phyloP scores from a whole-genome alignment of 2,797 vertebrate genomes.

The Benthosema pterotum region DNA sequence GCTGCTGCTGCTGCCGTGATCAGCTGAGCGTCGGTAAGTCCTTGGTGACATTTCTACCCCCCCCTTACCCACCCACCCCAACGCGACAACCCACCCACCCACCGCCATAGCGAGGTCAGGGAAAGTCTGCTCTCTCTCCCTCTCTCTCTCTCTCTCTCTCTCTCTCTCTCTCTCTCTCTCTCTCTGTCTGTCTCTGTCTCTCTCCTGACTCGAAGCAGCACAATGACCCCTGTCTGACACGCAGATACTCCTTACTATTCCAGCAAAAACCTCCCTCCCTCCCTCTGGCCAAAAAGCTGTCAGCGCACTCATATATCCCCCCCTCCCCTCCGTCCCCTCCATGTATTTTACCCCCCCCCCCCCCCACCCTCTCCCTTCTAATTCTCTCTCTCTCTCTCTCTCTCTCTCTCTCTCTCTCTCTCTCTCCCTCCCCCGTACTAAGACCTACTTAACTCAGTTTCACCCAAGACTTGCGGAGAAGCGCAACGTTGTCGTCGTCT shows the following conservation, averaged over 20 bases:
- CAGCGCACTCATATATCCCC: constrained; percentile 72
- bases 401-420: background rate
- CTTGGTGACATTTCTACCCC: background rate
- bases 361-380: background rate
- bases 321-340: constrained; percentile 47
- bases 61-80: no score
- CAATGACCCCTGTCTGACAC: constrained; percentile 67
- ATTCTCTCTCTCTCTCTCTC: constrained; percentile 32
- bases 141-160: no score
- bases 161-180: no score
- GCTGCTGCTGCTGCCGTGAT: no score
- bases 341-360: constrained; percentile 50
- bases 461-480: background rate
- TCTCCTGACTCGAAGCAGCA: constrained; percentile 48
- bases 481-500: no score
- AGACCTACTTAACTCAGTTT: no score
- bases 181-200: no score
- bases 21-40: constrained; percentile 9
- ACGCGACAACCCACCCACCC: constrained; percentile 21
- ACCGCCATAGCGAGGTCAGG: constrained; percentile 46
- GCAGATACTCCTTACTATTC: constrained; percentile 76
- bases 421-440: background rate
- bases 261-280: constrained; percentile 61
- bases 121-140: constrained; percentile 67
- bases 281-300: constrained; percentile 74